Percentiles rank a stretch among this genome's conserved stretches.
These are phyloP conservation scores for Galeopterus variegatus DNA, from an alignment of 2,113 vertebrate genomes.

Conservation along the genomic window DNA sequence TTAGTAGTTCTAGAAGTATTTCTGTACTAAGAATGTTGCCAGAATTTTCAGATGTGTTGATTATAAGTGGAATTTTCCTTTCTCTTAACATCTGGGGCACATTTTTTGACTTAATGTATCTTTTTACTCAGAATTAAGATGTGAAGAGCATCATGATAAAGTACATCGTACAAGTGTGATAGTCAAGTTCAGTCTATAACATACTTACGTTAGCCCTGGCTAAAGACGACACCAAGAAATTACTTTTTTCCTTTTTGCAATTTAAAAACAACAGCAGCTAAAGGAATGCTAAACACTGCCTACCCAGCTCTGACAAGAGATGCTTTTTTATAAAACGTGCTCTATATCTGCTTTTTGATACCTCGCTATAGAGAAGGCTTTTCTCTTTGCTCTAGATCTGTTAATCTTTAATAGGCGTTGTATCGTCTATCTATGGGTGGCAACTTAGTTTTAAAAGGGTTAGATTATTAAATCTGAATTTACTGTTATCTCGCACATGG, in stretches of 20 bases:
- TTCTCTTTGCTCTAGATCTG: background rate
- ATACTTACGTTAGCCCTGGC: background rate
- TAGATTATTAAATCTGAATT: conserved; percentile 32
- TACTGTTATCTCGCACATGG: background rate
- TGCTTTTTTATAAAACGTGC: background rate
- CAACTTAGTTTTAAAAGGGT: conserved; percentile 34
- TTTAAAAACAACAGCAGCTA: background rate
- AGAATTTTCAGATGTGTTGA: conserved; percentile 16
- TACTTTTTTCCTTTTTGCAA: background rate
- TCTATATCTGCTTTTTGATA: background rate
- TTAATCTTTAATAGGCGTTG: background rate
- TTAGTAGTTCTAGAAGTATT: background rate
- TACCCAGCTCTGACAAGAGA: background rate
- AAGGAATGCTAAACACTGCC: background rate
- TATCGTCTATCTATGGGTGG: background rate
- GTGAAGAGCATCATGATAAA: background rate
- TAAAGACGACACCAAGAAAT: background rate
- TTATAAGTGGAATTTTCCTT: conserved; percentile 17
- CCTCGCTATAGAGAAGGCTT: background rate
- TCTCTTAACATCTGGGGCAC: background rate
- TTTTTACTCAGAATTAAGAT: background rate
- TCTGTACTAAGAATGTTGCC: background rate
- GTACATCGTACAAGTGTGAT: background rate
- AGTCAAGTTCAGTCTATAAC: background rate
- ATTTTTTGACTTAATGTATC: background rate